Evolutionary conservation across 2,888 invertebrate species (phyloP).

Genomic region (Eulithis prunata): DNA sequence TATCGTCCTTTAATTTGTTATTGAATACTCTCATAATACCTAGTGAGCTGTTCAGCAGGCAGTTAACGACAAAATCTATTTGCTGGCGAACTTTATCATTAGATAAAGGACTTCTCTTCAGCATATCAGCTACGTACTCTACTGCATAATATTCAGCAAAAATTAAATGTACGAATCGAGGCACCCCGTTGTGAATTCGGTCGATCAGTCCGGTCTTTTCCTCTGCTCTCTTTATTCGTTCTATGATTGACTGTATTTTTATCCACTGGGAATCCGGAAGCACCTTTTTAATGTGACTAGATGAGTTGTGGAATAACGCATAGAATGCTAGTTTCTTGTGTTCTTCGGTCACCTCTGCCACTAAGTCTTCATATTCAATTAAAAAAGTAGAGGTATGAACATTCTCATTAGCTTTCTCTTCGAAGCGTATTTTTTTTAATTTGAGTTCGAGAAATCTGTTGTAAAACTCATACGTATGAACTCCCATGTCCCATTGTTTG

Average conservation of each 20-base stretch:
- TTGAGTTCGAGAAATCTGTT: background rate
- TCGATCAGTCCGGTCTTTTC: slow-evolving; percentile 5
- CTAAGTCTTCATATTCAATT: background rate
- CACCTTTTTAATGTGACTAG: background rate
- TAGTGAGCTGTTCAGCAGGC: background rate
- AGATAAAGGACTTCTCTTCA: background rate
- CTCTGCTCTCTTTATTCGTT: slow-evolving; percentile 1
- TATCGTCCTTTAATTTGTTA: slow-evolving; percentile 3
- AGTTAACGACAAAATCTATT: slow-evolving; percentile 7
- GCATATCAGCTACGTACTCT: slow-evolving; percentile 6
- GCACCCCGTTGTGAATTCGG: background rate
- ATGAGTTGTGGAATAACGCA: background rate
- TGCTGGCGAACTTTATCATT: background rate
- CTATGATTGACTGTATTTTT: background rate
- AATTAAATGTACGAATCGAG: slow-evolving; percentile 4
- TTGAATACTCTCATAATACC: background rate
- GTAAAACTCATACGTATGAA: slow-evolving; percentile 5
- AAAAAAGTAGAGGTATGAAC: background rate
- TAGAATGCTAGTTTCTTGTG: slow-evolving; percentile 7
- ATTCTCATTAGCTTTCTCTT: background rate
- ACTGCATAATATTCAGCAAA: slow-evolving; percentile 6
- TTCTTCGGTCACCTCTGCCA: background rate
- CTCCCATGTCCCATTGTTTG: background rate
- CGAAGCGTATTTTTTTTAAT: slow-evolving; percentile 1
- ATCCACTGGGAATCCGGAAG: background rate